Conservation (phyloP, 2,797 vertebrate genomes). For the Lacerta viridis region DNA sequence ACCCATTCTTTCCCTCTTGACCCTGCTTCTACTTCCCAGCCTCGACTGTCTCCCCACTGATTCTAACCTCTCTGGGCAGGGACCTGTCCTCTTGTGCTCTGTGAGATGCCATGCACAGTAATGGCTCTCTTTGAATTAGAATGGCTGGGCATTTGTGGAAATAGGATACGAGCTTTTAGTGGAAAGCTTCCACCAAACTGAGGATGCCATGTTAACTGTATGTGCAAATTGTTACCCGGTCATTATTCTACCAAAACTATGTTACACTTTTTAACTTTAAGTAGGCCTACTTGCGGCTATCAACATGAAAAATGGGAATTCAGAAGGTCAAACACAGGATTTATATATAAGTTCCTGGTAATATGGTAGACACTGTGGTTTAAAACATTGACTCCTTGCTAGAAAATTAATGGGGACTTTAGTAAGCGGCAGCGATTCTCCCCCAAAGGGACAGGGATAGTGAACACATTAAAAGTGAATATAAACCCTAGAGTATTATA, state of each 20-base stretch:
- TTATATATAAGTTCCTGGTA: neutral
- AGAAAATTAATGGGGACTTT: neutral
- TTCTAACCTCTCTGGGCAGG: too few relatives aligned
- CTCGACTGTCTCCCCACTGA: too few relatives aligned
- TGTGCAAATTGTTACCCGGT: neutral
- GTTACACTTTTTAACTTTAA: conserved; percentile 20
- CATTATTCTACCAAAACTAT: conserved; percentile 11
- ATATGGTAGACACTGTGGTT: neutral
- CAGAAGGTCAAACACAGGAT: neutral
- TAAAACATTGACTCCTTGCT: conserved; percentile 24
- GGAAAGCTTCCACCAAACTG: neutral
- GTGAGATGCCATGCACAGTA: too few relatives aligned
- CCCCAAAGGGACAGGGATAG: neutral
- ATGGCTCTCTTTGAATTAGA: too few relatives aligned
- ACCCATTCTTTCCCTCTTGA: too few relatives aligned
- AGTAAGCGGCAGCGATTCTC: conserved; percentile 13
- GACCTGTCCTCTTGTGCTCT: too few relatives aligned
- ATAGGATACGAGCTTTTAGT: neutral
- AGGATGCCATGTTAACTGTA: neutral
- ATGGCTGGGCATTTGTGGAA: neutral
- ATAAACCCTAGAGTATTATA: neutral
- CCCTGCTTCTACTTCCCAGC: too few relatives aligned
- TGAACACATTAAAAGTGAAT: conserved; percentile 37
- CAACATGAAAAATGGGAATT: neutral
- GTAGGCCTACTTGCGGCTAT: neutral